phyloP scores from a whole-genome alignment of 2,888 invertebrate species.

The Bursaphelenchus okinawaensis region DNA sequence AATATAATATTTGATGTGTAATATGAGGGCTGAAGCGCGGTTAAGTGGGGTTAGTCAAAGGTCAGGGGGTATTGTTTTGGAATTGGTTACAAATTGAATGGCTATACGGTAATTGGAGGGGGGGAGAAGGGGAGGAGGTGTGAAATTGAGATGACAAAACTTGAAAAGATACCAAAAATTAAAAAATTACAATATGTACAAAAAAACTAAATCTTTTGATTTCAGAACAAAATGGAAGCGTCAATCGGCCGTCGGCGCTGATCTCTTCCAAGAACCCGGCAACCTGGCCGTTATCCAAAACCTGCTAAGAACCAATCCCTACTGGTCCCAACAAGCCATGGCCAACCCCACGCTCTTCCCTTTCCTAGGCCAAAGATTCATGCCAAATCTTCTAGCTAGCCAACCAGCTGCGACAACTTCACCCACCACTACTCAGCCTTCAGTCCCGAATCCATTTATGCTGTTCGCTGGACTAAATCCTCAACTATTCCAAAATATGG shows the following conservation, averaged over 20 bases:
- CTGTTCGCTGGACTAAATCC: not conserved
- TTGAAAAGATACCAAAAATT: no score
- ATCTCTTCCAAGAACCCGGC: conserved; percentile 90
- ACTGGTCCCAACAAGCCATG: conserved; percentile 45
- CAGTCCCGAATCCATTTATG: not conserved
- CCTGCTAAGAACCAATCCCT: conserved; percentile 57
- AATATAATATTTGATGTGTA: not conserved
- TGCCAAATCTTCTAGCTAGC: not conserved
- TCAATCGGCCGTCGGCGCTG: conserved; percentile 92
- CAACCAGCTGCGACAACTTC: not conserved
- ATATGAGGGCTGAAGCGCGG: no score
- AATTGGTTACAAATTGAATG: no score
- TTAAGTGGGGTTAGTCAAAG: not conserved
- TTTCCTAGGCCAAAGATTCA: conserved; percentile 22
- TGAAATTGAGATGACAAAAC: no score
- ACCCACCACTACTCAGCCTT: not conserved
- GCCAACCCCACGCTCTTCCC: conserved; percentile 13
- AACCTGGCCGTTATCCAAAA: conserved; percentile 95
- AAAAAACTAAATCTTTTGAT: conserved; percentile 23
- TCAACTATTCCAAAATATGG: conserved; percentile 1
- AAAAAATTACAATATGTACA: no score
- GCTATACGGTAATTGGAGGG: no score
- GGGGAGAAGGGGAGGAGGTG: no score
- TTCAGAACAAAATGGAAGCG: conserved; percentile 96
- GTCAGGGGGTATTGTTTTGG: not conserved